Conservation (phyloP, 92 coral and sea anemone genomes). For the Anthopleura xanthogrammica region DNA sequence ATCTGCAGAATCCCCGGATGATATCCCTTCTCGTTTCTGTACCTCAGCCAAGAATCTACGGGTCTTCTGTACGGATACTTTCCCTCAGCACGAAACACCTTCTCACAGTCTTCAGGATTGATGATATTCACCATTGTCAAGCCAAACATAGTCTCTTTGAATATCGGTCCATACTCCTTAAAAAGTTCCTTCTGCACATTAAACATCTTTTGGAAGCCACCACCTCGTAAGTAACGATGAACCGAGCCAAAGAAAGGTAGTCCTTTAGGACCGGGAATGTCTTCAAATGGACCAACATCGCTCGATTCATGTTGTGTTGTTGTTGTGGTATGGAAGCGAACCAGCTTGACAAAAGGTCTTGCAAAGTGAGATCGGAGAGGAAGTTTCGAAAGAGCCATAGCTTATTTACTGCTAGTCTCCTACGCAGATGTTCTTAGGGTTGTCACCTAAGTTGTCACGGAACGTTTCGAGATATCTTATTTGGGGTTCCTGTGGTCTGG, state of each 20-base stretch:
- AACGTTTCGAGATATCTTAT: no score
- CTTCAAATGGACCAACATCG: slow-evolving; percentile 25
- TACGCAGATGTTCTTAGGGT: no score
- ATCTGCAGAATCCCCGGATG: slow-evolving; percentile 6
- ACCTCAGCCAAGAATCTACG: slow-evolving; percentile 33
- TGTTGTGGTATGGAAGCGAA: neutral
- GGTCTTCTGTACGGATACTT: slow-evolving; percentile 48
- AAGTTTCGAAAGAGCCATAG: neutral
- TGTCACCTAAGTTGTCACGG: no score
- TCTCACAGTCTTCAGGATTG: slow-evolving; percentile 51
- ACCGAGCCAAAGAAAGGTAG: slow-evolving; percentile 30
- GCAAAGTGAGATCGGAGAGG: neutral
- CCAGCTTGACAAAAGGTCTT: neutral
- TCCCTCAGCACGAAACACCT: slow-evolving; percentile 64
- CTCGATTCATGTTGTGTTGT: neutral
- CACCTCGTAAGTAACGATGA: slow-evolving; percentile 35
- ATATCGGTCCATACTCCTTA: slow-evolving; percentile 64
- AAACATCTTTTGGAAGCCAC: slow-evolving; percentile 23
- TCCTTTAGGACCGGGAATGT: slow-evolving; percentile 51
- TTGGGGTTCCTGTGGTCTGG: no score
- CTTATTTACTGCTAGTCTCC: no score
- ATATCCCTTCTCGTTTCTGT: slow-evolving; percentile 16
- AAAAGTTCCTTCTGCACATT: slow-evolving; percentile 35
- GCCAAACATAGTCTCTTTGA: slow-evolving; percentile 41
- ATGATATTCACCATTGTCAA: slow-evolving; percentile 29